Conservation (phyloP, 1,140 invertebrate species). For the Muscidifurax raptorellus region DNA sequence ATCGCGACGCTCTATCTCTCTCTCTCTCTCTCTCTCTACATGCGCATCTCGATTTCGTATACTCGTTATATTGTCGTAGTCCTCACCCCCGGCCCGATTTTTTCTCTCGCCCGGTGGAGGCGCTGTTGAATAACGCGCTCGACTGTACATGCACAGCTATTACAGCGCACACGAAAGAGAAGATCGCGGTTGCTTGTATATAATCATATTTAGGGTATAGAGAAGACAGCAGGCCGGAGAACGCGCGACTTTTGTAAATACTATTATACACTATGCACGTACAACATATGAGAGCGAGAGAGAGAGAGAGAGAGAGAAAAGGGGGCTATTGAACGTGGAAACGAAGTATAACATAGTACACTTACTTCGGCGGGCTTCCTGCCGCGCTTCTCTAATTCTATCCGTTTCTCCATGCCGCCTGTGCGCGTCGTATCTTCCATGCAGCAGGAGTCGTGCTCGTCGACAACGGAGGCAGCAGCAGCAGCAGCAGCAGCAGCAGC, state of each 20-base stretch:
- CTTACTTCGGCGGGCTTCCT: constrained; percentile 89
- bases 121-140: not conserved
- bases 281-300: not conserved
- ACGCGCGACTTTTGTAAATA: not conserved
- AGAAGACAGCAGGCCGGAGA: not conserved
- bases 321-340: not conserved
- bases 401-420: constrained; percentile 89
- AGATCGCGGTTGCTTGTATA: not conserved
- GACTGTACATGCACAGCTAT: not conserved
- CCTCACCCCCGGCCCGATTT: not conserved
- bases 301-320: not conserved
- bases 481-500: not conserved
- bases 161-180: not conserved
- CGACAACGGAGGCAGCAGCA: not conserved
- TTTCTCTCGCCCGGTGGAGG: not conserved
- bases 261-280: not conserved
- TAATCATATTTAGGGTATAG: not conserved
- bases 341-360: not conserved
- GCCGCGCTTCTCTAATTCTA: constrained; percentile 92
- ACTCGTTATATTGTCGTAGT: not conserved
- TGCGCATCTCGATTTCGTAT: not conserved
- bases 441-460: not conserved
- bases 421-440: not conserved
- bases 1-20: not conserved
- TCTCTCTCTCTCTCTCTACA: not conserved